Conservation (phyloP, 2,888 invertebrate genomes). For the Trissonchulus sp. region DNA sequence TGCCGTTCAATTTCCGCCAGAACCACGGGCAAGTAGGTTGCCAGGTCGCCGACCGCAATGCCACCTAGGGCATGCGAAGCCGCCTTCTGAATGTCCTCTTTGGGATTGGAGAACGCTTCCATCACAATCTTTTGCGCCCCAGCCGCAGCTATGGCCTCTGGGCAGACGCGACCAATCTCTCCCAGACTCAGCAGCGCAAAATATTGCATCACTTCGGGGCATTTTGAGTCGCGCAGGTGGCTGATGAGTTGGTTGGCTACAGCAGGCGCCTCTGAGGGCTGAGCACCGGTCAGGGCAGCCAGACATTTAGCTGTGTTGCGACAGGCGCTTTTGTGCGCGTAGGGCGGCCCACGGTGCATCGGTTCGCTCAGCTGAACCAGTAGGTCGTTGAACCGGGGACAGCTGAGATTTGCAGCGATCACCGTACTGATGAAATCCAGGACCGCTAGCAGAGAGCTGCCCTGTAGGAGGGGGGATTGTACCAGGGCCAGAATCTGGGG, state of each 20-base stretch:
- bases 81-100: slow-evolving; percentile 94
- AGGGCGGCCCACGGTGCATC: slow-evolving; percentile 59
- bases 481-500: slow-evolving; percentile 71
- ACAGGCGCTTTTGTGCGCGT: slow-evolving; percentile 63
- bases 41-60: slow-evolving; percentile 88
- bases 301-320: slow-evolving; percentile 94
- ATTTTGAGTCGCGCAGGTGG: not conserved
- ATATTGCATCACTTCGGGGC: slow-evolving; percentile 52
- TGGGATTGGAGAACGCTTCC: slow-evolving; percentile 77
- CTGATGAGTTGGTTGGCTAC: not conserved
- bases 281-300: slow-evolving; percentile 73
- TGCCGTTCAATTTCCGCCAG: slow-evolving; percentile 85
- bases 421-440: slow-evolving; percentile 86
- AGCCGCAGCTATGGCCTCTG: slow-evolving; percentile 35
- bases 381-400: slow-evolving; percentile 71
- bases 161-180: slow-evolving; percentile 70
- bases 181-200: slow-evolving; percentile 90
- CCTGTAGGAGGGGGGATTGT: slow-evolving; percentile 84
- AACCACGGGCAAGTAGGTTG: slow-evolving; percentile 86
- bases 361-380: slow-evolving; percentile 70
- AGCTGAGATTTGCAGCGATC: slow-evolving; percentile 62
- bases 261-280: not conserved
- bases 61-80: slow-evolving; percentile 91
- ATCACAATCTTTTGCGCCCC: slow-evolving; percentile 58
- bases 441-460: slow-evolving; percentile 82